Evolutionary conservation across 2,797 vertebrate genomes (phyloP).

Genomic region (Clarias platycephalus): DNA sequence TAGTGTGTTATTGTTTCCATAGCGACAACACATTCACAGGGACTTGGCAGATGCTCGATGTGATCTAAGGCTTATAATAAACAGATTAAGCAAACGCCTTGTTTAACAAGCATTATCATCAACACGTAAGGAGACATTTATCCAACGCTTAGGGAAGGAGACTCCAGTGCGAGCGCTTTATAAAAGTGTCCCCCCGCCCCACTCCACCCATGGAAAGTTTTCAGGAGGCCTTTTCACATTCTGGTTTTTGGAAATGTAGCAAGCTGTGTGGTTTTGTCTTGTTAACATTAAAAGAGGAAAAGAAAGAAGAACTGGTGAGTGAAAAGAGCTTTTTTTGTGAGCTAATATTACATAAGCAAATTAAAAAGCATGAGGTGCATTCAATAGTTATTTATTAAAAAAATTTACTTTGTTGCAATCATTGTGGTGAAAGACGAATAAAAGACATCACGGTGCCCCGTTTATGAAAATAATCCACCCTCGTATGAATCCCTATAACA

Average conservation of each 20-base stretch:
- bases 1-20: neutral
- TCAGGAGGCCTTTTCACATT: neutral
- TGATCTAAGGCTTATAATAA: conserved; percentile 4
- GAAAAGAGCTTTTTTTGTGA: neutral
- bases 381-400: neutral
- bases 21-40: neutral
- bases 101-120: neutral
- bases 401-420: neutral
- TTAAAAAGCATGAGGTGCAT: neutral
- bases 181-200: neutral
- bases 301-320: neutral
- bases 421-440: neutral
- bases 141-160: neutral
- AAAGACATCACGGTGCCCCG: neutral
- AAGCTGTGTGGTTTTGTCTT: neutral
- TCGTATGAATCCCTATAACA: neutral
- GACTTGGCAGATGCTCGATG: neutral
- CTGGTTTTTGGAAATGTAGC: neutral
- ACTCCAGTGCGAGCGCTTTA: neutral
- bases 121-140: neutral
- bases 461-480: neutral
- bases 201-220: neutral
- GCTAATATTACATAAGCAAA: neutral
- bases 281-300: neutral
- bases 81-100: neutral